phyloP scores from a whole-genome alignment of 2,797 vertebrate species.

The Scyliorhinus canicula region DNA sequence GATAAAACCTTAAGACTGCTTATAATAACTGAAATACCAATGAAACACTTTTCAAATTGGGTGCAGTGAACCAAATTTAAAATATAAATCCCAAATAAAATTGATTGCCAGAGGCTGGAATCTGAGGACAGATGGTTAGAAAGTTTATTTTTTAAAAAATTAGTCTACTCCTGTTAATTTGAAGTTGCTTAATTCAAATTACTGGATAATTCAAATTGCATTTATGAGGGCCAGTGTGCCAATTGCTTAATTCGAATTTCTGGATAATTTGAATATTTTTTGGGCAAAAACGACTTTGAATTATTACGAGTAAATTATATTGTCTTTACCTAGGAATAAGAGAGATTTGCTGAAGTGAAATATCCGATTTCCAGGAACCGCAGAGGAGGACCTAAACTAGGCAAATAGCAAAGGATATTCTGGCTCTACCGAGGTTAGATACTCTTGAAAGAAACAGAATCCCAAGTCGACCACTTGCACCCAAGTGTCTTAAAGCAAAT shows the following conservation, averaged over 20 bases:
- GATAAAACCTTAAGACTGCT: background rate
- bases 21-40: background rate
- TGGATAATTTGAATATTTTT: background rate
- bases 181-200: conserved; percentile 5
- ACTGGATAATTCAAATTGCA: background rate
- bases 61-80: background rate
- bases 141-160: background rate
- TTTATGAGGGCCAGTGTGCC: background rate
- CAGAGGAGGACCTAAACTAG: background rate
- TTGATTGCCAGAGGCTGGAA: background rate
- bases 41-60: background rate
- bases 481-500: background rate
- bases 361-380: background rate
- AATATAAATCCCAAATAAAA: background rate
- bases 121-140: background rate
- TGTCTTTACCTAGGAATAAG: background rate
- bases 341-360: background rate
- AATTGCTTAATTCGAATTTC: background rate
- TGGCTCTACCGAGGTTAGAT: background rate
- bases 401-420: background rate
- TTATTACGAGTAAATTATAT: background rate
- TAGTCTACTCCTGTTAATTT: background rate
- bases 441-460: background rate
- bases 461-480: background rate
- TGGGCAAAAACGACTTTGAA: background rate